A percentile compares a stretch with the other conserved stretches of the same genome.
Evolutionary conservation across 2,113 vertebrate species (phyloP).

Genomic region (Carlito syrichta): DNA sequence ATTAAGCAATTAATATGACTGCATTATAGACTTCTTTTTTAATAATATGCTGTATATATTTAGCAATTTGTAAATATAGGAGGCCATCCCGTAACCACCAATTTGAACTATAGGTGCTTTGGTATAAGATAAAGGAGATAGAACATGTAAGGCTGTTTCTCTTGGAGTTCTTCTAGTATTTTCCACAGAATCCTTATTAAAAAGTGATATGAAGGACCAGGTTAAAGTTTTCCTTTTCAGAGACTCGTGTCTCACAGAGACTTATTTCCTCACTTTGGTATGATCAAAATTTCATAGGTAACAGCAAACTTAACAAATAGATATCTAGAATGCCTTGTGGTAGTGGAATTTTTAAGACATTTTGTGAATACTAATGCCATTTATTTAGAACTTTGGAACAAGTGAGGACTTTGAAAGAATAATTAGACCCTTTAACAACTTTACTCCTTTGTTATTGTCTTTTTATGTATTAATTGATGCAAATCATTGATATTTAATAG

Average conservation of each 20-base stretch:
- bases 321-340: not conserved
- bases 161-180: not conserved
- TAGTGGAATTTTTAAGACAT: not conserved
- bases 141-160: not conserved
- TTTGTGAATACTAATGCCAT: not conserved
- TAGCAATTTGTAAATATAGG: not conserved
- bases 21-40: not conserved
- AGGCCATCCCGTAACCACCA: not conserved
- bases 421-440: not conserved
- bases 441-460: not conserved
- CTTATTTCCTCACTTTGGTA: not conserved
- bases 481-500: not conserved
- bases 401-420: not conserved
- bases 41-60: not conserved
- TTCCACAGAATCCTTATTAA: not conserved
- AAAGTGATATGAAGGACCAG: not conserved
- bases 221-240: not conserved
- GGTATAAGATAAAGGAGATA: not conserved
- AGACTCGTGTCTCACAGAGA: not conserved
- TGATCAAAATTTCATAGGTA: not conserved
- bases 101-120: not conserved
- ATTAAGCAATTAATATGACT: not conserved
- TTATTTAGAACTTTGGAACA: not conserved
- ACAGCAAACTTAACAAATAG: not conserved
- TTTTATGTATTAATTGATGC: not conserved